Evolutionary conservation across 2,113 vertebrate genomes (phyloP), one percentile per base, ranked within the genome.

Genomic region (Saccopteryx leptura): DNA sequence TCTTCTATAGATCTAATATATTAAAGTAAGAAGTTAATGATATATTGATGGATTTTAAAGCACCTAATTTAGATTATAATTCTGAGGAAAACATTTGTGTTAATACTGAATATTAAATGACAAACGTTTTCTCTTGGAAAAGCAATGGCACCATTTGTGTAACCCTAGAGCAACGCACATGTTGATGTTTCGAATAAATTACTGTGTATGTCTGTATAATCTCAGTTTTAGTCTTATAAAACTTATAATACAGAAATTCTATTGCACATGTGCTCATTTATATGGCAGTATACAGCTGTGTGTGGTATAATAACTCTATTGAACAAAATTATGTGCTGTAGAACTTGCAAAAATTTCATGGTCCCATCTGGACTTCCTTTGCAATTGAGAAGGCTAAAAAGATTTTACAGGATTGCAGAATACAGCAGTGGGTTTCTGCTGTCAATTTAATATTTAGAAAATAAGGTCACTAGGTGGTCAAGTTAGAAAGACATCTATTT

Each of bases 161-260:
- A 97, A 98, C 92, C 54, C 87, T 93, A 94, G 83, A 97, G 65
- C 95, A 18, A 26, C 2, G 26, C 89, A 96, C 96, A 97, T 97
- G 95, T 97, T 97, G 96, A 88, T 97, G 80, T 92, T 96, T 88
- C 93, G 92, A 98, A 98, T 97, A 98, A 97, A 97, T 97, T 97
- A 95, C 96, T 96, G 91, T 85, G 56, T 90, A 58, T 94, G 82
- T 63, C n/a, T 96, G 21, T 89, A 83, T 95, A 92, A 96, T 96
- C 95, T 97, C 94, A 96, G 96, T 90, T 97, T 92, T 63, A 86
- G 91, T 94, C 87, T 97, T 96, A 91, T 95, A 96, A 97, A 94
- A 96, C 86, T 68, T 94, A 91, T 79, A 96, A 96, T 95, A 48
- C 69, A 56, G 93, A 82, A 84, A 96, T 88, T 93, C 91, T 58